These are phyloP conservation scores for Eristalis pertinax DNA, from an alignment of 2,888 invertebrate genomes.

Conservation along the genomic window DNA sequence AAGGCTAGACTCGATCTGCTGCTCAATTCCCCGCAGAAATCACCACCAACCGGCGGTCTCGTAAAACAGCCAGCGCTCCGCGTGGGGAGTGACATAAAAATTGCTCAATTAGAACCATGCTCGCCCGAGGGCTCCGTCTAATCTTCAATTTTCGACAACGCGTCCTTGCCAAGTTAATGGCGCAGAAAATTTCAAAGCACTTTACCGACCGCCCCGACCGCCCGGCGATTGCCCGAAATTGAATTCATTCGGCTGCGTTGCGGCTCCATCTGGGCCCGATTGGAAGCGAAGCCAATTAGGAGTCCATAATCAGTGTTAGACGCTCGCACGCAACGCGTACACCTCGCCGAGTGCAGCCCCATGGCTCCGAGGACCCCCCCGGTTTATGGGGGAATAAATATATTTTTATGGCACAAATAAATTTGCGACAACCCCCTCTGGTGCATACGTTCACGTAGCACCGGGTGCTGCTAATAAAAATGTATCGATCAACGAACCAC, in stretches of 20 bases:
- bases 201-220: neutral
- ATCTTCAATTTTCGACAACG: too few species aligned
- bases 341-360: neutral
- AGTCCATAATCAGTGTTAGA: neutral
- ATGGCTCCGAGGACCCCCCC: constrained; percentile 1
- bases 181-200: neutral
- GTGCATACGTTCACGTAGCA: neutral
- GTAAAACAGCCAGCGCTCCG: too few species aligned
- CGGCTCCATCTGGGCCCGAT: too few species aligned
- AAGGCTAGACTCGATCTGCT: too few species aligned
- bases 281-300: neutral
- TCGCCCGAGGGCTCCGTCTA: too few species aligned
- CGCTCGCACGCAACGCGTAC: neutral
- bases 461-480: constrained; percentile 12
- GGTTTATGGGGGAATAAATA: constrained; percentile 28
- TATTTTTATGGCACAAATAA: constrained; percentile 14
- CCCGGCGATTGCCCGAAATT: neutral
- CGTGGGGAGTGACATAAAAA: too few species aligned
- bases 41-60: too few species aligned
- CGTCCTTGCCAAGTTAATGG: neutral
- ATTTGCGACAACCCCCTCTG: neutral
- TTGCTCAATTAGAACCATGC: too few species aligned
- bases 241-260: neutral
- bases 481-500: constrained; percentile 18
- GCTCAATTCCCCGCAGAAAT: too few species aligned